Evolutionary conservation across 92 coral and sea anemone species (phyloP).

Genomic region (Zoanthus sansibaricus): DNA sequence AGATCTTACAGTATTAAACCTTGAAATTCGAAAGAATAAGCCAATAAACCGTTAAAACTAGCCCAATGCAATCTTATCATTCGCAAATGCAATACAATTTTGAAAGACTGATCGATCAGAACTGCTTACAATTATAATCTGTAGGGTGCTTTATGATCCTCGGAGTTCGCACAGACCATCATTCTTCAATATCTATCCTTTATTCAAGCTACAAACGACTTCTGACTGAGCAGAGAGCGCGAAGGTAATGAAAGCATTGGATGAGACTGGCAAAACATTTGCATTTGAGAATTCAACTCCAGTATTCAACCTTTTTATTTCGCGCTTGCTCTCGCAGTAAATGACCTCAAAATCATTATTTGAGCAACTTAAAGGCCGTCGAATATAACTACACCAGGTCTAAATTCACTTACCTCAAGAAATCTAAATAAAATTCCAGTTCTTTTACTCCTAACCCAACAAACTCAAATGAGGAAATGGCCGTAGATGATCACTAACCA

Average conservation of each 20-base stretch:
- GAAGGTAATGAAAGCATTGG: conserved; percentile 38
- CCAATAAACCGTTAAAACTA: conserved; percentile 19
- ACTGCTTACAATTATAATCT: neutral
- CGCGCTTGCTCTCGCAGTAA: neutral
- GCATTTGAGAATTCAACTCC: conserved; percentile 36
- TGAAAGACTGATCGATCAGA: neutral
- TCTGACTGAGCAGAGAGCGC: conserved; percentile 56
- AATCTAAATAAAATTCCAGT: conserved; percentile 30
- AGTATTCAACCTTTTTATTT: conserved; percentile 9
- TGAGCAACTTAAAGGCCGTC: neutral
- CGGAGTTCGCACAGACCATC: neutral
- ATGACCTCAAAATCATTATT: neutral
- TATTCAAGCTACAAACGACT: neutral
- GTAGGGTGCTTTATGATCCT: neutral
- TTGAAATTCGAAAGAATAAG: neutral
- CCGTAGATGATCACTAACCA: conserved; percentile 84
- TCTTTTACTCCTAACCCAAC: conserved; percentile 59
- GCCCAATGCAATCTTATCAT: conserved; percentile 31
- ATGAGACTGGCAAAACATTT: conserved; percentile 51
- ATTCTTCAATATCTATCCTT: conserved; percentile 3
- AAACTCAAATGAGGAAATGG: conserved; percentile 88
- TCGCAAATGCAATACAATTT: conserved; percentile 20
- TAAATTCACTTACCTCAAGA: conserved; percentile 19
- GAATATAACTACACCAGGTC: neutral
- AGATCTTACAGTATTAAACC: neutral